Evolutionary conservation across 1,140 invertebrate species (phyloP), one percentile per base, ranked within the genome.

Genomic region (Pogonomyrmex barbatus): DNA sequence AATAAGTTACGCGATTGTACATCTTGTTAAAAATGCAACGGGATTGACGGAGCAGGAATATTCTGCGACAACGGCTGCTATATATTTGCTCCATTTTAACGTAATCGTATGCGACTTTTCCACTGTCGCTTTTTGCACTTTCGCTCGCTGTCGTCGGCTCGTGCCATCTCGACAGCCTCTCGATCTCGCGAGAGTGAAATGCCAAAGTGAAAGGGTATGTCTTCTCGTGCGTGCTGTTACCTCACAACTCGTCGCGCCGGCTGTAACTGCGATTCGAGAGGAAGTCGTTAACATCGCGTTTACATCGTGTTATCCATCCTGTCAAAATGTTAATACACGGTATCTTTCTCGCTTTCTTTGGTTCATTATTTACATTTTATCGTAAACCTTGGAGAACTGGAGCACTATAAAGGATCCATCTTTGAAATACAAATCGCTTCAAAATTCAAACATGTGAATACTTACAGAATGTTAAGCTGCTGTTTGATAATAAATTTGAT

Each of bases 201-300:
- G 93, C 92, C 92, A 88, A 93, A 93, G 93, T 93, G 93, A 93
- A 93, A 93, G 93, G 92, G 91, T 92, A 93, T 92, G 91, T 93
- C 92, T 92, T 92, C 86, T 71, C 89, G 88, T 91, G 92, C 91
- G 91, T 91, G 90, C 81, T 91, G 91, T 93, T 93, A 93, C 93
- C 91, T 93, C 93, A 93, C 85, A 89, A 90, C 88, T 89, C 81
- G 86, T 88, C 81, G 87, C 86, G 68, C 85, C 88, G 77, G 85
- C 89, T 86, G 89, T 93, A 92, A 93, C 90, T 91, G 67, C 54
- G 65, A 67, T 63, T 90, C 70, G 42, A 88, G 78, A 45, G 62
- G 54, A 81, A 76, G 47, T 75, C 56, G 68, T 83, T 79, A 84
- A 56, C 70, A 56, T 68, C 39, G 6, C 39, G 5, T 75, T 24